Evolutionary conservation across 1,140 invertebrate species (phyloP), one percentile per base, ranked within the genome.

Genomic region (Monomorium pharaonis): DNA sequence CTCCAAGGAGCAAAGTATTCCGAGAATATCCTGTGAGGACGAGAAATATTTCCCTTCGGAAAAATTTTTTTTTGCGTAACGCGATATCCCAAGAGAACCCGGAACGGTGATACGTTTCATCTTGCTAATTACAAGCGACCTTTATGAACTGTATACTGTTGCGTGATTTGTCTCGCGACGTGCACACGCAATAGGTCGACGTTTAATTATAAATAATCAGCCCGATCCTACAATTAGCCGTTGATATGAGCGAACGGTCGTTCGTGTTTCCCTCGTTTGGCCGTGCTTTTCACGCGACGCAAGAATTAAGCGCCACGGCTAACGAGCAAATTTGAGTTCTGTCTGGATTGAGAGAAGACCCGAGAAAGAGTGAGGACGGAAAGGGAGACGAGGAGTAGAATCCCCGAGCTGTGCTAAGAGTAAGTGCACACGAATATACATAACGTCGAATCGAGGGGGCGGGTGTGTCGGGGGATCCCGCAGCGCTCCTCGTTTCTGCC

Each of bases 271-370:
- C 49, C 18, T 42, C 37, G 47, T 14, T 69, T 10, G 30, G 12
- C 21, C 5, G 18, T 14, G 69, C 12, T 93, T 92, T 91, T 84
- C 88, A 85, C 84, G 83, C 47, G 49, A 85, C 72, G 76, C 78
- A 77, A 78, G 65, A 70, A 62, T 51, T 63, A 76, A 88, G 60
- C 33, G 84, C 62, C 60, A 58, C 67, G 84, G 83, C 85, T 88
- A 88, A 90, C 93, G 89, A 91, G 93, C 92, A 93, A 91, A 92
- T 93, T 93, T 91, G 86, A n/a, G 87, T 85, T 84, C 85, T 84
- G 86, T 70, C 86, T 92, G 92, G 90, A 93, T 88, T 86, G 30
- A 62, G 14, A 10, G 16, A 12, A 33, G 58, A 1, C 47, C 51
- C 18, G 56, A 33, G 80, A 37, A 70, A 24, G 6, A 47, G 47